Conservation (phyloP, 2,888 invertebrate species). For the Epinotia demarniana region DNA sequence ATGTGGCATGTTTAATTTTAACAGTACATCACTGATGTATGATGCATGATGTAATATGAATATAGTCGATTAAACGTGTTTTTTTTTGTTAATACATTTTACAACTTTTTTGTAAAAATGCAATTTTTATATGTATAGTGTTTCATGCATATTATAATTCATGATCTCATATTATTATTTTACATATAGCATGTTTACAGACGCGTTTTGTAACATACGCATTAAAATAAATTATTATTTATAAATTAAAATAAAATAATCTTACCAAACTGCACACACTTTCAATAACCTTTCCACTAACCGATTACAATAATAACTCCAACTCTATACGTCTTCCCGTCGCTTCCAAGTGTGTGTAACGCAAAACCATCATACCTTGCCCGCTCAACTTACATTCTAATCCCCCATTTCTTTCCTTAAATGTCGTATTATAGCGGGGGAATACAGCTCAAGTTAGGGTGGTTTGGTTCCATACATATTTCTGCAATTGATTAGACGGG, state of each 20-base stretch:
- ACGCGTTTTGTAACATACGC: not conserved
- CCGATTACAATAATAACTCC: conserved; percentile 50
- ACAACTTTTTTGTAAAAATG: no score
- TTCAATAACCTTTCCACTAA: conserved; percentile 22
- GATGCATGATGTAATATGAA: no score
- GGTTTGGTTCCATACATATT: conserved; percentile 78
- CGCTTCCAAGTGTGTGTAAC: conserved; percentile 66
- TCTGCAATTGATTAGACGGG: conserved; percentile 85
- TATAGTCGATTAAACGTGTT: no score
- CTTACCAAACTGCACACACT: conserved; percentile 7
- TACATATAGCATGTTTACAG: not conserved
- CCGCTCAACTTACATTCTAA: conserved; percentile 53
- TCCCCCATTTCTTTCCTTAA: conserved; percentile 47
- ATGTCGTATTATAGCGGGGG: conserved; percentile 52
- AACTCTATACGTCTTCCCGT: conserved; percentile 74
- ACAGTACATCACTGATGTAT: no score
- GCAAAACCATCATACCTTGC: conserved; percentile 64
- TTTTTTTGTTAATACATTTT: no score
- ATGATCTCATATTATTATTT: not conserved
- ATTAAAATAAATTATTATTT: not conserved
- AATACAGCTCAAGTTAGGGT: conserved; percentile 52
- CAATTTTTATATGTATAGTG: not conserved
- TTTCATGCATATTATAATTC: not conserved
- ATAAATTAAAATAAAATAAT: no score
- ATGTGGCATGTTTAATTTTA: no score